These are phyloP conservation scores for Ecliptopera silaceata DNA, from an alignment of 2,888 invertebrate genomes.

Conservation along the genomic window DNA sequence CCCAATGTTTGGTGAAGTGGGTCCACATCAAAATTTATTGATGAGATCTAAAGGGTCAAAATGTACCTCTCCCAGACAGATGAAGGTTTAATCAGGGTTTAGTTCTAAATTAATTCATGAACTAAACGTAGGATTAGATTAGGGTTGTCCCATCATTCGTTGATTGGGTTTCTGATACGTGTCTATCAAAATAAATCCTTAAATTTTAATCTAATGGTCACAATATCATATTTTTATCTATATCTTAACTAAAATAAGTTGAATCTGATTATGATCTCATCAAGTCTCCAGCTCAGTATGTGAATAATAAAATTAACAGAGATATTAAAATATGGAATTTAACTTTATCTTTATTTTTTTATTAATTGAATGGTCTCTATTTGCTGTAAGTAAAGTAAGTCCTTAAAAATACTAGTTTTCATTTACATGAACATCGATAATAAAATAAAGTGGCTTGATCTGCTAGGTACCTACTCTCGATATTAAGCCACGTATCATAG, in stretches of 20 bases:
- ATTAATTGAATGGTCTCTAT: constrained; percentile 8
- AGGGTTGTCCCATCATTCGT: constrained; percentile 13
- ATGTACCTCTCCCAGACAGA: constrained; percentile 14
- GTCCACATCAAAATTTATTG: constrained; percentile 12
- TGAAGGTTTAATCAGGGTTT: constrained; percentile 25
- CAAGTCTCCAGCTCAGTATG: not conserved
- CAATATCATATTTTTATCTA: not conserved
- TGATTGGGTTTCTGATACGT: constrained; percentile 14
- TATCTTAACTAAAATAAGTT: not conserved
- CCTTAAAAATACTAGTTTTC: constrained; percentile 2
- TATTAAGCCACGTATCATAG: constrained; percentile 34
- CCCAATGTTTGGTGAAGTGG: not conserved
- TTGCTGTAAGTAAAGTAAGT: constrained; percentile 7
- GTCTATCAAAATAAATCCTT: not conserved
- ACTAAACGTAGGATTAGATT: constrained; percentile 17
- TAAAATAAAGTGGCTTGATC: constrained; percentile 6
- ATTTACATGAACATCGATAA: constrained; percentile 12
- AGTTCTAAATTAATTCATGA: constrained; percentile 19
- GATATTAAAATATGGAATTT: constrained; percentile 14
- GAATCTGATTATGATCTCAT: constrained; percentile 6
- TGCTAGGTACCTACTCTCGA: constrained; percentile 1
- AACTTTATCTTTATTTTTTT: constrained; percentile 5
- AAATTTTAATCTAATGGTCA: constrained; percentile 1
- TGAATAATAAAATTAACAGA: constrained; percentile 1
- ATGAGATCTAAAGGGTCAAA: constrained; percentile 22